These are phyloP conservation scores for Fragum fragum DNA, from an alignment of 2,888 invertebrate genomes.

Conservation along the genomic window DNA sequence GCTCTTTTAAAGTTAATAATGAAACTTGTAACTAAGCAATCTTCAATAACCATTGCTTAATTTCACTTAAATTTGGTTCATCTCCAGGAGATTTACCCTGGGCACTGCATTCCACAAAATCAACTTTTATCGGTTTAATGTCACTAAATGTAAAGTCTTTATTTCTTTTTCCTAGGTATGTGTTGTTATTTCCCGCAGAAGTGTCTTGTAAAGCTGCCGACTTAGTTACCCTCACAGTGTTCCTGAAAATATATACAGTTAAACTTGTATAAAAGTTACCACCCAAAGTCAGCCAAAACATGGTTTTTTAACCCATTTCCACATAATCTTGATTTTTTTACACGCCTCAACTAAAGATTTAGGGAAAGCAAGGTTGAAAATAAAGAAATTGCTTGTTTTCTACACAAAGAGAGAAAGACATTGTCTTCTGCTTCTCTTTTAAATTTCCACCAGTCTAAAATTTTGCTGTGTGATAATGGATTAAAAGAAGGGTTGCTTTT, in stretches of 20 bases:
- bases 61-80: constrained; percentile 89
- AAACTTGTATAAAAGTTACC: too few species aligned
- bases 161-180: constrained; percentile 91
- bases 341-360: too few species aligned
- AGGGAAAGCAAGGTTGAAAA: too few species aligned
- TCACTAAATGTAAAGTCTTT: constrained; percentile 95
- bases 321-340: too few species aligned
- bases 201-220: constrained; percentile 90
- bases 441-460: too few species aligned
- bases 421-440: too few species aligned
- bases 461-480: too few species aligned
- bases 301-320: too few species aligned
- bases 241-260: constrained; percentile 90
- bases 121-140: constrained; percentile 90
- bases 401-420: too few species aligned
- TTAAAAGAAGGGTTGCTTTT: too few species aligned
- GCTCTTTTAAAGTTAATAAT: neutral
- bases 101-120: constrained; percentile 87
- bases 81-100: constrained; percentile 88
- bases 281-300: too few species aligned
- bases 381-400: too few species aligned
- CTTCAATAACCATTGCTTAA: constrained; percentile 92
- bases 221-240: constrained; percentile 94
- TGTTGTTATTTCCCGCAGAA: constrained; percentile 88
- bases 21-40: constrained; percentile 81